Evolutionary conservation across 1,140 invertebrate genomes (phyloP), one percentile per base, ranked within the genome.

Genomic region (Panagrolaimus sp.): DNA sequence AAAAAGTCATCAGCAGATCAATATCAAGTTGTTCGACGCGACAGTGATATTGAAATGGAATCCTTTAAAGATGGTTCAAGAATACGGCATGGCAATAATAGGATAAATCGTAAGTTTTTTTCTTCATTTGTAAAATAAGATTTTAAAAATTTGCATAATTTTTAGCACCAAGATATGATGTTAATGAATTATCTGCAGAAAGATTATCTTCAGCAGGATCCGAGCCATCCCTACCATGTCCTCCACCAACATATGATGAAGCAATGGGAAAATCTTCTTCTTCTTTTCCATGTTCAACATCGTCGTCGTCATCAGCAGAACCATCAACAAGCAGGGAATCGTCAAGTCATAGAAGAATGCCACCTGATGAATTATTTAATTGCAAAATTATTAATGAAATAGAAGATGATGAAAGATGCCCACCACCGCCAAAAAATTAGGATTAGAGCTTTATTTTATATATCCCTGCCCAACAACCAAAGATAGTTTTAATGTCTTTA

Each of bases 1-100:
- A 52, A 52, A 52, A n/a, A n/a, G 0, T 21, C 48, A 10, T 21
- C 26, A 12, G 52, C 21, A 5, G 21, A 21, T 26, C 14, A 10
- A 26, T 21, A 28, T 58, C 52, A n/a, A 2, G 52, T 21, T 1
- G 52, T 12, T 21, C 52, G 52, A 12, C 52, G 52, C 1, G 14
- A 58, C 4, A 58, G 52, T 58, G 52, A 58, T 28, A 58, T 58
- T 28, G 52, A 58, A 21, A 58, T 58, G 52, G 52, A 58, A 21
- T 26, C 28, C 10, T 58, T 58, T 21, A 24, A 28, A 10, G 21
- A 26, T 58, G 52, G 28, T 26, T 12, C 28, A 28, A 21, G 21
- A 58, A 21, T 6, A 58, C 10, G 4, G 15, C 10, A 21, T 17
- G 10, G 52, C 1, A 21, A 58, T 58, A 21, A 21, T 21, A 4